These are phyloP conservation scores for Sternotherus odoratus DNA, from an alignment of 2,797 vertebrate genomes.

Conservation along the genomic window DNA sequence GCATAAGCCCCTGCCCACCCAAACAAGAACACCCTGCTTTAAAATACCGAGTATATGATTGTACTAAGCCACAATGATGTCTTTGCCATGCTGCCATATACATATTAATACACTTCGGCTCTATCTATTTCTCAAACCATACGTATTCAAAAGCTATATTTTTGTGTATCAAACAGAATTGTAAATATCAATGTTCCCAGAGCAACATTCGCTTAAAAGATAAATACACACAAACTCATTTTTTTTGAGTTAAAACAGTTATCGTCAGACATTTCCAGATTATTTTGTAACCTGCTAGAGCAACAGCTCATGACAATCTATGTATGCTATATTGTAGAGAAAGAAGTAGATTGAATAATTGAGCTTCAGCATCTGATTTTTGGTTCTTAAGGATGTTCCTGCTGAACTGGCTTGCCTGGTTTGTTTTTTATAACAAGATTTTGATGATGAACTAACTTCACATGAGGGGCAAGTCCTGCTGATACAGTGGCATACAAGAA, in stretches of 20 bases:
- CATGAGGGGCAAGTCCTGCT: constrained; percentile 6
- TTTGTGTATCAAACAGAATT: not conserved
- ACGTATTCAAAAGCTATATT: not conserved
- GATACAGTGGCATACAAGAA: constrained; percentile 30
- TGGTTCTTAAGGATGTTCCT: not conserved
- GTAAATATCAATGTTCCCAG: not conserved
- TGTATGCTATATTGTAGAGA: not conserved
- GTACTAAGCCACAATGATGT: not conserved
- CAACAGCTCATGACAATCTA: not conserved
- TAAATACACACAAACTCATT: not conserved
- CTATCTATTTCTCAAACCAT: not conserved
- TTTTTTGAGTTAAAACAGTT: not conserved
- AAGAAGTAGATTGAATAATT: not conserved
- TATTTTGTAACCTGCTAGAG: not conserved
- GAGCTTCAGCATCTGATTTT: not conserved
- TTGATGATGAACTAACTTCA: constrained; percentile 4
- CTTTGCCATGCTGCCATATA: not conserved
- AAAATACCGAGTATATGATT: not conserved
- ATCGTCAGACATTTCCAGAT: not conserved
- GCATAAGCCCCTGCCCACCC: fast-evolving
- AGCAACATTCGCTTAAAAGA: not conserved
- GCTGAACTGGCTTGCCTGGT: constrained; percentile 3
- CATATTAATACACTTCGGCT: not conserved
- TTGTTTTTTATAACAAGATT: constrained; percentile 48
- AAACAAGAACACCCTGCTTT: not conserved